Base-by-base conservation (phyloP, 2,797 vertebrate genomes). In the Sebastes miniatus region DNA sequence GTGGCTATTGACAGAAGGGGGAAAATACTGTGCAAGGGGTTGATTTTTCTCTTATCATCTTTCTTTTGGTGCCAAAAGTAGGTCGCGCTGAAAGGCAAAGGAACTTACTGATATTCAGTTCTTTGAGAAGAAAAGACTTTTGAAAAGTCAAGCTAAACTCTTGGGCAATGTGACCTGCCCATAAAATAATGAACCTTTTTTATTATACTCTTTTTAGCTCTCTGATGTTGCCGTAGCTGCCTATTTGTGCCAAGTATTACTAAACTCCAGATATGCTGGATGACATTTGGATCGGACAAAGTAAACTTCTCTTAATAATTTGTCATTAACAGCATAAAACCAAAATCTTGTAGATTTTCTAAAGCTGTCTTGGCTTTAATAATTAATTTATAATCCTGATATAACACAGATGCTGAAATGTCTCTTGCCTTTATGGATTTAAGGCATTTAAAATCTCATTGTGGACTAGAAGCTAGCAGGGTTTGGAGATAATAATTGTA, bases 51-150 rank as follows among this genome's bases (percentile, higher is more conserved):
- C 82, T 88, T 88, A 85, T 93, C 76, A 54, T 13, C 75, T 59
- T 79, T 87, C 59, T 79, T 86, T 83, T 77, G 13, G 61, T 88
- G 77, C 84, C 59, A 80, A 70, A 94, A 93, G 77, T 92, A 91
- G 90, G 90, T 89, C 47, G 62, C 68, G 79, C 87, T 84, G 73
- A 88, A 81, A 91, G 89, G 85, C 84, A 89, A 81, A 83, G 54
- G 68, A 88, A 88, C 72, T 73, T 82, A 69, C 47, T 83, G 81
- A 87, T 78, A 80, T 73, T 75, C 50, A 73, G 13, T 76, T 87
- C 31, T 68, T 36, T 76, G 63, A 71, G 79, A 76, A 83, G 62
- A 75, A 89, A 87, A 84, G 24, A 86, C 63, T 79, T 84, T 76
- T 3, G 22, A 67, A 78, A 93, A 90, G 86, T 91, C 85, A 80